Base-by-base conservation (phyloP, 1,140 invertebrate genomes). In the Dryas iulia region DNA sequence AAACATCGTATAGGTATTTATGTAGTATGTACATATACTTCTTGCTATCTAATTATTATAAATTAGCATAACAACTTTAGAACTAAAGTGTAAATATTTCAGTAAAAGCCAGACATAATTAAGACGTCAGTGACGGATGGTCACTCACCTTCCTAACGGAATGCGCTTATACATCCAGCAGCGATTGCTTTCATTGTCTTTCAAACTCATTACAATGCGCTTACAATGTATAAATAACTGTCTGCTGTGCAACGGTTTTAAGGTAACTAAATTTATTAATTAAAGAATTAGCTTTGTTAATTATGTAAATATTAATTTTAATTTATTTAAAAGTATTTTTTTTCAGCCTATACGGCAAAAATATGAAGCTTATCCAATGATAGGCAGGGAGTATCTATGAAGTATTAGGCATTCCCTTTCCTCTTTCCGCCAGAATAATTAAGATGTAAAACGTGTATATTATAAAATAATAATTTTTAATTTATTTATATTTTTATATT, bases 121-220 rank as follows among this genome's bases (percentile, higher is more conserved):
- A 78, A 59, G 59, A 66, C 39, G 56, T 63, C 23, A 54, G 56
- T 59, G 69, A 71, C 21, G 65, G 69, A 58, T 82, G 82, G 82
- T 86, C 84, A 77, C 81, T 86, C 81, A 86, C 84, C 82, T 76
- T 69, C 24, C 60, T 82, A 83, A 83, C 77, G 76, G 81, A 82
- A 80, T 80, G 72, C 75, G 71, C 57, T 72, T 72, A 69, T 74
- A 69, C 72, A 60, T 52, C 74, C 59, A 69, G 73, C 72, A 65
- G 63, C 59, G 66, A 75, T 73, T 71, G 65, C 21, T 53, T 25
- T 67, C 74, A 72, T 82, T 78, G 76, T 73, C 59, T 73, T 75
- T 28, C 56, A 60, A 73, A 68, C 67, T 72, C 57, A 72, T 73
- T 63, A 63, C 52, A 28, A 33, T 63, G 61, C 28, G 14, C 52